A percentile compares a stretch with the other conserved stretches of the same genome.
Evolutionary conservation across 2,888 invertebrate genomes (phyloP).

Genomic region (Diaprepes abbreviatus): DNA sequence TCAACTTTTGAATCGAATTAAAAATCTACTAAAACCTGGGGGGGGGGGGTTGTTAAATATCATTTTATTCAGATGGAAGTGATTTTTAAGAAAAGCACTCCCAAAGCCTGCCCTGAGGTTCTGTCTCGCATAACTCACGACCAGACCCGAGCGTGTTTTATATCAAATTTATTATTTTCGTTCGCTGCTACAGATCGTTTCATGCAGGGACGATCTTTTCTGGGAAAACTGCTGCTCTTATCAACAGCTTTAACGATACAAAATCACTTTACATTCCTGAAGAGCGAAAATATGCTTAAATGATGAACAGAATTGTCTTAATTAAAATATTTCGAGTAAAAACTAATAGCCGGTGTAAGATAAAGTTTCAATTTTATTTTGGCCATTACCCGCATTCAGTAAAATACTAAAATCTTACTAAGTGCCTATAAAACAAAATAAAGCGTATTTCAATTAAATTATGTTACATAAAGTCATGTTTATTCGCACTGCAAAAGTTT

Average conservation of each 20-base stretch:
- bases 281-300: conserved; percentile 18
- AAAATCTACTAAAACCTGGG: no score
- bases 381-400: no score
- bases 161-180: conserved; percentile 50
- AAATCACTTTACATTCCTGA: conserved; percentile 24
- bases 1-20: no score
- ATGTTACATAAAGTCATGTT: no score
- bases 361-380: neutral
- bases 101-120: no score
- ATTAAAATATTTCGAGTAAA: conserved; percentile 27
- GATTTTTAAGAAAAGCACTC: no score
- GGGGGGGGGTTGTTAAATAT: no score
- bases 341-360: neutral
- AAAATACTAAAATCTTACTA: no score
- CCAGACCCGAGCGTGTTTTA: conserved; percentile 45
- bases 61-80: no score
- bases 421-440: no score
- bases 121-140: conserved; percentile 44
- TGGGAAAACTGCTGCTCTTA: conserved; percentile 29
- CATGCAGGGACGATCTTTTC: conserved; percentile 19
- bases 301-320: conserved; percentile 19
- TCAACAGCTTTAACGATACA: conserved; percentile 11
- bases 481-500: no score
- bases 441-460: no score
- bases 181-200: conserved; percentile 19